phyloP scores from a whole-genome alignment of 1,140 invertebrate species.

The Eufriesea mexicana region DNA sequence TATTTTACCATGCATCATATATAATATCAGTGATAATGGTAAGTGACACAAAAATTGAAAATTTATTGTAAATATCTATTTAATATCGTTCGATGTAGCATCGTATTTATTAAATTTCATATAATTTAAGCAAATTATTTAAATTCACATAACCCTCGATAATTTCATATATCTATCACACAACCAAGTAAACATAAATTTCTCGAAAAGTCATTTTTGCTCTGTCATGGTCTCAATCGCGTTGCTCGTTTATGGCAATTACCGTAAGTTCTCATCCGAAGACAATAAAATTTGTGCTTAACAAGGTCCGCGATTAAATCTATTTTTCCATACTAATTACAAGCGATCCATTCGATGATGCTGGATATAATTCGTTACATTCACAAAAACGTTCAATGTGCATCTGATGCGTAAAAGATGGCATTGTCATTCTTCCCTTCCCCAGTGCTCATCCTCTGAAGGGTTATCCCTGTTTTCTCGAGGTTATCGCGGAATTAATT shows the following conservation, averaged over 20 bases:
- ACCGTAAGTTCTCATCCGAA: background rate
- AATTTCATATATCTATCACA: too few relatives aligned
- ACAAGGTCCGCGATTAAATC: background rate
- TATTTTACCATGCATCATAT: too few relatives aligned
- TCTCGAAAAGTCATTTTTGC: too few relatives aligned
- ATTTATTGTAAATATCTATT: too few relatives aligned
- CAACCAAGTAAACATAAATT: too few relatives aligned
- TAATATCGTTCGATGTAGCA: too few relatives aligned
- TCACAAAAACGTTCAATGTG: background rate
- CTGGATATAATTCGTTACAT: background rate
- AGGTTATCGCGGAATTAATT: slow-evolving; percentile 72
- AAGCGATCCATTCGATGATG: background rate
- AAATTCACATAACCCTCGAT: too few relatives aligned
- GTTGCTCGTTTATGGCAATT: background rate
- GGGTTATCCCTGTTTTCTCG: slow-evolving; percentile 53
- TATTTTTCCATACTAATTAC: background rate
- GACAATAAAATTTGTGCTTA: background rate
- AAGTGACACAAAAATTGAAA: too few relatives aligned
- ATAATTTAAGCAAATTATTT: too few relatives aligned
- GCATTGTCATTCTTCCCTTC: slow-evolving; percentile 26
- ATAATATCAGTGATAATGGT: too few relatives aligned
- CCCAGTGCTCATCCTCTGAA: background rate
- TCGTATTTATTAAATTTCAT: too few relatives aligned
- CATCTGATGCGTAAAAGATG: background rate
- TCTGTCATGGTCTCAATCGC: background rate